Percentiles rank a stretch among this genome's conserved stretches.
Conservation (phyloP, 2,888 invertebrate species). For the Syrista parreyssii region DNA sequence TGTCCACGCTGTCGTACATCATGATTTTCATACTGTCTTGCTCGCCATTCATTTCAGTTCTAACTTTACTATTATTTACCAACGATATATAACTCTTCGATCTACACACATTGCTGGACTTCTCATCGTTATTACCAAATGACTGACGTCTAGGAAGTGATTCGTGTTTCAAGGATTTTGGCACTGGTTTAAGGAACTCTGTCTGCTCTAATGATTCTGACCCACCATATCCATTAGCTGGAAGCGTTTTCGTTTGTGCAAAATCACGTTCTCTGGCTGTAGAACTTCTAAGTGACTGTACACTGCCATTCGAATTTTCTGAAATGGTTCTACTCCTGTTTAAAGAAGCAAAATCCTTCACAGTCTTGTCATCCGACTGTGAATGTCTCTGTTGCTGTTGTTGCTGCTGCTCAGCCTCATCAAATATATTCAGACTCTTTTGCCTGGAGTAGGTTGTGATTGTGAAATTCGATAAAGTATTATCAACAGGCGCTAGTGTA, state of each 20-base stretch:
- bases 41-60: constrained; percentile 2
- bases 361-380: constrained; percentile 29
- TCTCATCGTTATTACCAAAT: constrained; percentile 20
- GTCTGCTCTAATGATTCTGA: constrained; percentile 21
- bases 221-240: constrained; percentile 8
- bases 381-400: constrained; percentile 3
- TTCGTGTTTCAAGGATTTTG: constrained; percentile 11
- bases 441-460: constrained; percentile 59
- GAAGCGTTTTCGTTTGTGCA: neutral
- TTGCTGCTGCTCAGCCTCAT: constrained; percentile 33
- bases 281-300: no score
- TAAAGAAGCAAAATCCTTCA: constrained; percentile 37
- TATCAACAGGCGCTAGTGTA: constrained; percentile 55
- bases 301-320: neutral
- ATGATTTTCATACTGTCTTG: neutral
- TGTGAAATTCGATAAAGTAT: constrained; percentile 58
- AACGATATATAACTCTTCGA: constrained; percentile 57
- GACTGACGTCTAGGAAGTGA: constrained; percentile 19
- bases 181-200: constrained; percentile 7
- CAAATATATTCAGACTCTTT: constrained; percentile 57
- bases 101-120: constrained; percentile 42
- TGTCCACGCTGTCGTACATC: neutral
- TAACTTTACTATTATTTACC: constrained; percentile 39
- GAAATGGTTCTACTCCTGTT: constrained; percentile 26
- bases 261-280: neutral